These are phyloP conservation scores for Mormyrus lacerda DNA, from an alignment of 2,113 vertebrate genomes.

Conservation along the genomic window DNA sequence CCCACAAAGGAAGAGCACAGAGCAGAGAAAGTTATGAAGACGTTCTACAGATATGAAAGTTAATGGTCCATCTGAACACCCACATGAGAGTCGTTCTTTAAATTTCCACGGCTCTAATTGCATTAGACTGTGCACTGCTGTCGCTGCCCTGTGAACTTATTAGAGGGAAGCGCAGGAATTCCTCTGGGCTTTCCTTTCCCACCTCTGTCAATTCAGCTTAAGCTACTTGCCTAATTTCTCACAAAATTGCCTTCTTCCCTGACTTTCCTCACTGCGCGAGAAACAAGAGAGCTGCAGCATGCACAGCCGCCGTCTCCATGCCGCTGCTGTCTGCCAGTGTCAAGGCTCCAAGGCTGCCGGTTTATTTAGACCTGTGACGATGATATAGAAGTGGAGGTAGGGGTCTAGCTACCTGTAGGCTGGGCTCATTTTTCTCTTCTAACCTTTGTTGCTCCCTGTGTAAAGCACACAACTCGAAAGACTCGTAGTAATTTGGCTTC, in stretches of 20 bases:
- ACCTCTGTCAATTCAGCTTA: slow-evolving; percentile 24
- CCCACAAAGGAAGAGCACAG: background rate
- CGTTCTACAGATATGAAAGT: slow-evolving; percentile 47
- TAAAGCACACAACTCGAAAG: background rate
- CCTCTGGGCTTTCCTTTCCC: slow-evolving; percentile 31
- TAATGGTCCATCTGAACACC: slow-evolving; percentile 44
- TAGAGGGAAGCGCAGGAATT: slow-evolving; percentile 41
- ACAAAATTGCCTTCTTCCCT: slow-evolving; percentile 14
- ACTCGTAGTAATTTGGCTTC: background rate
- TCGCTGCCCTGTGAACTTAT: slow-evolving; percentile 40
- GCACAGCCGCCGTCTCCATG: background rate
- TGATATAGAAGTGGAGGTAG: background rate
- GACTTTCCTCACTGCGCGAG: background rate
- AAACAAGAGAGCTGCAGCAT: background rate
- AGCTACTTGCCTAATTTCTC: slow-evolving; percentile 23
- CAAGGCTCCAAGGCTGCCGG: background rate
- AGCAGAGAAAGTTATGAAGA: slow-evolving; percentile 38
- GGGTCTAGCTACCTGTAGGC: background rate
- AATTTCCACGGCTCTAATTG: slow-evolving; percentile 56
- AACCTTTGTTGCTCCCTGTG: background rate
- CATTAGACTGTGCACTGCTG: slow-evolving; percentile 42
- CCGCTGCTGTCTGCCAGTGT: background rate
- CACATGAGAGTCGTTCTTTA: slow-evolving; percentile 55
- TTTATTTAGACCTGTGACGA: background rate
- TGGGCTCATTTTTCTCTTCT: background rate